phyloP scores from a whole-genome alignment of 2,888 invertebrate genomes.

The Drosophila mulleri region DNA sequence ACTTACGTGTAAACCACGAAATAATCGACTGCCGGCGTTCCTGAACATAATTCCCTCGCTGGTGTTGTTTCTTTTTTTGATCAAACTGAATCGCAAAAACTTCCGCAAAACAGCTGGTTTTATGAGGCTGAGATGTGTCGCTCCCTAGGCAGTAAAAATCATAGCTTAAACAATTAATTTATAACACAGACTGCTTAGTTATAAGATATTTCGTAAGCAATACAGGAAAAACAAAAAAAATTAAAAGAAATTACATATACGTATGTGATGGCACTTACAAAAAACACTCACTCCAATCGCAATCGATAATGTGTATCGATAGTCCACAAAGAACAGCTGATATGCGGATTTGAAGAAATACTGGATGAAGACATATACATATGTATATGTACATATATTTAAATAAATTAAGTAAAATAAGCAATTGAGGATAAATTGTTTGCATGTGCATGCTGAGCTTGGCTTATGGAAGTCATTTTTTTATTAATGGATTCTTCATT shows the following conservation, averaged over 20 bases:
- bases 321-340: background rate
- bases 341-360: background rate
- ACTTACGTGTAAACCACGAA: constrained; percentile 67
- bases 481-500: background rate
- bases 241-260: constrained; percentile 43
- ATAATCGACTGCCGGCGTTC: constrained; percentile 58
- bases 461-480: too few relatives aligned
- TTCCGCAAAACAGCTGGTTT: constrained; percentile 71
- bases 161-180: constrained; percentile 56
- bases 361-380: too few relatives aligned
- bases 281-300: constrained; percentile 21
- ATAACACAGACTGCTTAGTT: constrained; percentile 26
- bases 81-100: constrained; percentile 57
- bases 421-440: too few relatives aligned
- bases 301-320: constrained; percentile 28
- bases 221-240: constrained; percentile 13
- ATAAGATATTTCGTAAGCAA: constrained; percentile 51
- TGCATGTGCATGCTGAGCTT: background rate
- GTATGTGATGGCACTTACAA: constrained; percentile 44
- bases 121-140: constrained; percentile 49
- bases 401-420: background rate
- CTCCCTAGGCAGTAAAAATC: constrained; percentile 60
- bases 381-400: background rate
- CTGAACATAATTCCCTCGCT: constrained; percentile 58
- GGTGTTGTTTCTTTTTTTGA: constrained; percentile 27